phyloP scores from a whole-genome alignment of 2,113 vertebrate species.

The Heterochromis multidens region DNA sequence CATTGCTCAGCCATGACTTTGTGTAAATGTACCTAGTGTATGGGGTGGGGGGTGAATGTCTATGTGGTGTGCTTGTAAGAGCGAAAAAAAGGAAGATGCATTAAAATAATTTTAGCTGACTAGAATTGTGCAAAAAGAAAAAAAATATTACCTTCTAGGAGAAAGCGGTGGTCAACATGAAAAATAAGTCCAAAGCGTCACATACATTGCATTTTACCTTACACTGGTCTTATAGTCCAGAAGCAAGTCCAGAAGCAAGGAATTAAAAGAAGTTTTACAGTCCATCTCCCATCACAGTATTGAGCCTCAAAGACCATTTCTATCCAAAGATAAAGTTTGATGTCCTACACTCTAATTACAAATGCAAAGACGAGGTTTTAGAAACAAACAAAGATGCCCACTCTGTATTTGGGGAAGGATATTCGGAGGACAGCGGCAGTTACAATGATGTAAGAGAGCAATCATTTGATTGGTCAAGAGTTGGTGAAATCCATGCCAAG shows the following conservation, averaged over 20 bases:
- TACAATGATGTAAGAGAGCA: constrained; percentile 49
- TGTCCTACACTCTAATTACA: too few species aligned
- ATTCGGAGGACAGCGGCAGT: constrained; percentile 38
- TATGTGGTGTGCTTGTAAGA: neutral
- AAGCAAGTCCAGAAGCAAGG: neutral
- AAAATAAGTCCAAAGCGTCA: neutral
- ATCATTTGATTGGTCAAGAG: constrained; percentile 48
- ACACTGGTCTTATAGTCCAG: too few species aligned
- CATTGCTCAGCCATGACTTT: neutral
- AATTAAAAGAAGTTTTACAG: neutral
- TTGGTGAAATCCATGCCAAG: constrained; percentile 52
- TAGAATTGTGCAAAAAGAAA: neutral
- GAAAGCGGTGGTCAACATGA: neutral
- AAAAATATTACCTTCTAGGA: neutral
- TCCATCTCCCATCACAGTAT: neutral
- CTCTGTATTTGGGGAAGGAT: constrained; percentile 29
- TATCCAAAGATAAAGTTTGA: neutral
- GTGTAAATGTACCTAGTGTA: neutral
- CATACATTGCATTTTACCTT: neutral
- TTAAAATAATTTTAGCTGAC: neutral
- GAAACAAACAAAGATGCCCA: neutral
- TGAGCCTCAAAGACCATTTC: neutral
- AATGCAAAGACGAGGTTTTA: neutral
- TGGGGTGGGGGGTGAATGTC: neutral
- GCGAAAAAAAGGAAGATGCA: neutral